Percentiles rank a stretch among this genome's conserved stretches.
Conservation (phyloP, 2,888 invertebrate genomes). For the Suillia variegata region DNA sequence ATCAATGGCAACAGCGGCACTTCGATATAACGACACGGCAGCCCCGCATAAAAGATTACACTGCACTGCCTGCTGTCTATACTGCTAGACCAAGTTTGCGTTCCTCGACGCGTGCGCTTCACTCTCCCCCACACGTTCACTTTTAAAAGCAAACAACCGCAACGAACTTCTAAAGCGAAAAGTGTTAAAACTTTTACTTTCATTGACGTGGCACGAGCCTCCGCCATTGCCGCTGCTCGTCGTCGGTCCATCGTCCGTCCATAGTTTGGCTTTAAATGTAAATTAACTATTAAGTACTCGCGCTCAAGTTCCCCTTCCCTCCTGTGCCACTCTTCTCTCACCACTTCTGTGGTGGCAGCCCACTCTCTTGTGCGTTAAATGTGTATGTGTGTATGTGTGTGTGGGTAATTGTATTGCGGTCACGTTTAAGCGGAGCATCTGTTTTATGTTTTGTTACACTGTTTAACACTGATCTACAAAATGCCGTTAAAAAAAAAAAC, state of each 20-base stretch:
- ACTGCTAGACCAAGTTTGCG: too few relatives aligned
- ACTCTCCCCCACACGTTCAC: neutral
- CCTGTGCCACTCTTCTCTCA: neutral
- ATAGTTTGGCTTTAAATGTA: constrained; percentile 15
- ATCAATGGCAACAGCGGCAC: too few relatives aligned
- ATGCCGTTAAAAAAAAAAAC: neutral
- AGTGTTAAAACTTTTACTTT: constrained; percentile 1
- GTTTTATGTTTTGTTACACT: constrained; percentile 50
- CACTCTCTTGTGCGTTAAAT: too few relatives aligned
- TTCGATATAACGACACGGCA: too few relatives aligned
- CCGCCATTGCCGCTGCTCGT: neutral
- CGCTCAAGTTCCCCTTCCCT: neutral
- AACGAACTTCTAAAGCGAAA: constrained; percentile 1
- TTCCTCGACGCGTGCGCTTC: too few relatives aligned
- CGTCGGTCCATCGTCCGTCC: neutral
- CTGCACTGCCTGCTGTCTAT: too few relatives aligned
- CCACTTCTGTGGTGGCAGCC: neutral
- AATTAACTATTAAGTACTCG: constrained; percentile 22
- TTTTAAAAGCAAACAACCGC: neutral
- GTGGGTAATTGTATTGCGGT: constrained; percentile 54
- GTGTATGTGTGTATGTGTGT: too few relatives aligned
- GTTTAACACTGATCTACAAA: constrained; percentile 32
- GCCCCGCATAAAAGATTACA: too few relatives aligned
- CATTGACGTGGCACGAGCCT: neutral
- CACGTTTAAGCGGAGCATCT: constrained; percentile 52